These are phyloP conservation scores for Temnothorax rugatulus DNA, from an alignment of 2,888 invertebrate genomes.

Conservation along the genomic window DNA sequence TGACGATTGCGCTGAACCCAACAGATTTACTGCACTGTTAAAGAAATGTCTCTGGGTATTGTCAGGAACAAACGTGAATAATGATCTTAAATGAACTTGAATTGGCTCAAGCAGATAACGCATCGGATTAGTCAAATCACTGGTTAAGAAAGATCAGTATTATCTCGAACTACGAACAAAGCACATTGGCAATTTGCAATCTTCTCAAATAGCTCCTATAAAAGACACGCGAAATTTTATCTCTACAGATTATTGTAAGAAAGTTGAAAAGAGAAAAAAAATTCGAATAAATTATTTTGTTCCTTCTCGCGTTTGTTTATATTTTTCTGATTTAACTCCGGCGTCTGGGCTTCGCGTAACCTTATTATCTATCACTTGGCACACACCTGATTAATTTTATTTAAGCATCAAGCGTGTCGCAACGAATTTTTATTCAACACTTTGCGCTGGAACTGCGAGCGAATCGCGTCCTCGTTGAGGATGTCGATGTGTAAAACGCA, in stretches of 20 bases:
- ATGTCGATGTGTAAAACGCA: neutral
- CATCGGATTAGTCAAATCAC: neutral
- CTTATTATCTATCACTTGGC: too few species aligned
- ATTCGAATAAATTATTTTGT: neutral
- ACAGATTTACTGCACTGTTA: neutral
- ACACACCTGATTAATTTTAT: conserved; percentile 4
- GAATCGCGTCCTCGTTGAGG: neutral
- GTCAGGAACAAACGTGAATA: neutral
- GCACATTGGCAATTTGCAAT: neutral
- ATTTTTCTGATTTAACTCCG: neutral
- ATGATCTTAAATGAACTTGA: conserved; percentile 18
- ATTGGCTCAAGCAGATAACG: conserved; percentile 33
- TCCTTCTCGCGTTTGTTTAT: neutral
- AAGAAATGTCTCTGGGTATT: neutral
- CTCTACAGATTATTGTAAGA: neutral
- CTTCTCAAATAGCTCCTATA: neutral
- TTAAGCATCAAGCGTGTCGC: neutral
- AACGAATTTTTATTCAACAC: conserved; percentile 33
- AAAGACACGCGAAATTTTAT: neutral
- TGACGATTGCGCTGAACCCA: neutral
- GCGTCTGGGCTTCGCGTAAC: neutral
- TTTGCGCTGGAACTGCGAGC: neutral
- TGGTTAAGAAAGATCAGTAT: neutral
- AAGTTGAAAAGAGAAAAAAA: neutral
- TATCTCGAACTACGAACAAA: neutral